Evolutionary conservation across 1,140 invertebrate species (phyloP).

Genomic region (Hyles euphorbiae): DNA sequence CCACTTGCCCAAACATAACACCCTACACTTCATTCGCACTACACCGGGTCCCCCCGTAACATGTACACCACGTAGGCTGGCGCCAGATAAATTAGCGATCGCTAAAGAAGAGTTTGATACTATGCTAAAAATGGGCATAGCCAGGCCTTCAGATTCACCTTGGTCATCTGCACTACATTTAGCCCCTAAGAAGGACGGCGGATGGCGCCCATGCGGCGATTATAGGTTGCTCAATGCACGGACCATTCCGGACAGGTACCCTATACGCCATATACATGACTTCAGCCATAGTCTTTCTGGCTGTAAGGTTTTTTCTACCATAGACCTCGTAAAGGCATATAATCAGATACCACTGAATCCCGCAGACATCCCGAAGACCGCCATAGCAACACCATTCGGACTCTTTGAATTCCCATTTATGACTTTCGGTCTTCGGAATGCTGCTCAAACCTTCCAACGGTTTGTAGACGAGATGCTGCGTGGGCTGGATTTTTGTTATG

Average conservation of each 20-base stretch:
- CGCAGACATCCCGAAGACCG: slow-evolving; percentile 58
- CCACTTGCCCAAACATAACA: no score
- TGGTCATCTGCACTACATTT: slow-evolving; percentile 4
- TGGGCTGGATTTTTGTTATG: slow-evolving; percentile 37
- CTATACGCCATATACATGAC: neutral
- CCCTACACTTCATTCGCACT: no score
- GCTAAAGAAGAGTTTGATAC: slow-evolving; percentile 1
- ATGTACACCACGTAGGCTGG: no score
- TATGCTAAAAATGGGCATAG: neutral
- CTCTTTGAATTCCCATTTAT: slow-evolving; percentile 36
- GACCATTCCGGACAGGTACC: slow-evolving; percentile 1
- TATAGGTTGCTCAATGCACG: neutral
- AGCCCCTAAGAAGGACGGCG: neutral
- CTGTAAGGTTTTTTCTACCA: slow-evolving; percentile 10
- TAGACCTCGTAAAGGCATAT: slow-evolving; percentile 22
- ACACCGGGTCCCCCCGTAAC: no score
- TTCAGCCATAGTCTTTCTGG: slow-evolving; percentile 10
- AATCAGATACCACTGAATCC: slow-evolving; percentile 50
- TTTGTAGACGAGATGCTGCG: slow-evolving; percentile 36
- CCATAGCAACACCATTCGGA: slow-evolving; percentile 46
- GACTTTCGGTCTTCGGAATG: slow-evolving; percentile 39
- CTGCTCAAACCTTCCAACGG: slow-evolving; percentile 19
- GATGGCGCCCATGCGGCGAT: slow-evolving; percentile 4
- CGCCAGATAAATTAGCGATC: neutral
- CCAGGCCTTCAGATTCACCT: neutral